These are phyloP conservation scores for Phylloscopus trochiloides DNA, from an alignment of 2,113 vertebrate species.

Conservation along the genomic window DNA sequence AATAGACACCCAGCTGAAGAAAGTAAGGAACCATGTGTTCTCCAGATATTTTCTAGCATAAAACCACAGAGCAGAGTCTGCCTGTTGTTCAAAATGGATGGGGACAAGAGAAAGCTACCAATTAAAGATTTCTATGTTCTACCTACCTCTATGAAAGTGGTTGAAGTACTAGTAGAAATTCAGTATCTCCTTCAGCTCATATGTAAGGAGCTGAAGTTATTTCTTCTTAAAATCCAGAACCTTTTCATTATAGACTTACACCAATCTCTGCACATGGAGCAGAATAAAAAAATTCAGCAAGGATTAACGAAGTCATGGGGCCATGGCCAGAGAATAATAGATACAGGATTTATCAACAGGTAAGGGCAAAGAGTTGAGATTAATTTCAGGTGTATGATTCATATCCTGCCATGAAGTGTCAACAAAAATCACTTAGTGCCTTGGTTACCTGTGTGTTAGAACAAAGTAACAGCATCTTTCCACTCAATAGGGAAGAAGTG, in stretches of 20 bases:
- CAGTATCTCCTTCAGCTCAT: neutral
- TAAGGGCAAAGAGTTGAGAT: neutral
- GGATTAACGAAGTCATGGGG: neutral
- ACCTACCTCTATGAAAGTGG: neutral
- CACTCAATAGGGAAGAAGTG: neutral
- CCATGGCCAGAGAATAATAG: neutral
- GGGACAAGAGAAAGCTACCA: neutral
- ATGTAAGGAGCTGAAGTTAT: neutral
- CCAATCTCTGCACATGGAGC: neutral
- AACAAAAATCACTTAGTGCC: neutral
- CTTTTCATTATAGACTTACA: neutral
- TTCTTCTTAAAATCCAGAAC: neutral
- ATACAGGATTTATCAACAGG: neutral
- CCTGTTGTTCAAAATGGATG: neutral
- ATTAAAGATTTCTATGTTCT: neutral
- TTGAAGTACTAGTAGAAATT: neutral
- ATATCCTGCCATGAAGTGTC: neutral
- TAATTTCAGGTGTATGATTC: neutral
- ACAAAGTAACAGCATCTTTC: neutral
- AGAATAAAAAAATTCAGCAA: neutral
- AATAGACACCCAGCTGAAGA: neutral
- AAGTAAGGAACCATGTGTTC: neutral
- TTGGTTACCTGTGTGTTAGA: neutral
- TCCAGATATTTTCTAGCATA: neutral
- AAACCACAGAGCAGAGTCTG: neutral